Evolutionary conservation across 2,797 vertebrate genomes (phyloP).

Genomic region (Sternotherus odoratus): DNA sequence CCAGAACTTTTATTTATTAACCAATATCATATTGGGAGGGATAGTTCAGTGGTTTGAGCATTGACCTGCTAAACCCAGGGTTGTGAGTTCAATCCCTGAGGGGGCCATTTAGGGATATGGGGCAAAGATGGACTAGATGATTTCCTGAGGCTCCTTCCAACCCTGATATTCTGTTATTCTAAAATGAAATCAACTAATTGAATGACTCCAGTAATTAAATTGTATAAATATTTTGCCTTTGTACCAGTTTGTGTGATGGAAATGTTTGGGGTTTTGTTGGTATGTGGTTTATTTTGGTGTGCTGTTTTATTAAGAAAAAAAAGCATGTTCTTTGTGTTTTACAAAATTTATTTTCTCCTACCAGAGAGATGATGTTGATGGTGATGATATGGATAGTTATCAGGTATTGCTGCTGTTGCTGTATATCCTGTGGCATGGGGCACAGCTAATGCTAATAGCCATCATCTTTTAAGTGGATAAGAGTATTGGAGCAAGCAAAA

Average conservation of each 20-base stretch:
- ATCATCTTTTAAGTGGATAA: conserved; percentile 76
- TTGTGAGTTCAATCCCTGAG: too few species aligned
- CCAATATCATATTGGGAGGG: neutral
- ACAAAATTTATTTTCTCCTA: conserved; percentile 93
- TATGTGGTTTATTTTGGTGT: neutral
- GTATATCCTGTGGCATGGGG: conserved; percentile 89
- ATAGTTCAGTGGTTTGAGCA: too few species aligned
- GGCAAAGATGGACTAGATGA: too few species aligned
- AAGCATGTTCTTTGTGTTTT: conserved; percentile 84
- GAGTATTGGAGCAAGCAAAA: conserved; percentile 17
- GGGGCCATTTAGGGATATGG: too few species aligned
- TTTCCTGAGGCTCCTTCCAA: too few species aligned
- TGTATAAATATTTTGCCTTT: neutral
- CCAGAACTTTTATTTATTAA: neutral
- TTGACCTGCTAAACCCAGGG: too few species aligned
- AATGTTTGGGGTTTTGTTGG: neutral
- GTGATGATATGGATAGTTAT: conserved; percentile 99
- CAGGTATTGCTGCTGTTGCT: conserved; percentile 93
- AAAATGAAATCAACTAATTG: neutral
- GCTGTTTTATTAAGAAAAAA: conserved; percentile 72
- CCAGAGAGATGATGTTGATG: conserved; percentile 94
- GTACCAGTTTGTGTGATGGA: neutral
- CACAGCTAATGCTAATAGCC: conserved; percentile 86
- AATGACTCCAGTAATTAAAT: neutral
- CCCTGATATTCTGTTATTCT: too few species aligned